Conservation (phyloP, 35 echinoderm and acorn worm species). For the Lytechinus pictus region DNA sequence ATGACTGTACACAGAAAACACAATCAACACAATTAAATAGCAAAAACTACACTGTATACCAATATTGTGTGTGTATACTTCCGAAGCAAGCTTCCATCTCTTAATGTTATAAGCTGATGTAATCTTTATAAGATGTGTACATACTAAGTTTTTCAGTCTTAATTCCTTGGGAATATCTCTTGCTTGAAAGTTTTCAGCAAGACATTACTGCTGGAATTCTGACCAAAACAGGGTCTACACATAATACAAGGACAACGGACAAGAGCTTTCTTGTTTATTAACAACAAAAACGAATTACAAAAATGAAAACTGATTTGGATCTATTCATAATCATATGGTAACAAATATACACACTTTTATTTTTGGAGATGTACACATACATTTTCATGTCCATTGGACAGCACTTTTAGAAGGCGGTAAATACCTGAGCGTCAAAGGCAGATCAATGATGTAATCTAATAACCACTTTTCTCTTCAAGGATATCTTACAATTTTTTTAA, state of each 20-base stretch:
- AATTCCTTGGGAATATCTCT: background rate
- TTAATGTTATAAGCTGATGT: background rate
- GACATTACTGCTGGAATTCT: no score
- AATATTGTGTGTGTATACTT: no score
- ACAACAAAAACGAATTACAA: background rate
- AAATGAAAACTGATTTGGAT: background rate
- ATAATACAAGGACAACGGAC: no score
- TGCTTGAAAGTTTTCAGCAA: background rate
- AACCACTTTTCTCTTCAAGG: constrained; percentile 10
- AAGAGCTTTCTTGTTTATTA: background rate
- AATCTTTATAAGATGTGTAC: background rate
- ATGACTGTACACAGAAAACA: no score
- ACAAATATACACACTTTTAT: background rate
- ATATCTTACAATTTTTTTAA: background rate
- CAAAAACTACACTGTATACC: no score
- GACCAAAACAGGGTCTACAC: no score
- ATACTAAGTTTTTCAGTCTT: background rate
- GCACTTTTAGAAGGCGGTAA: background rate
- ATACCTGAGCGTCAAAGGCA: background rate
- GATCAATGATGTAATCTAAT: constrained; percentile 7
- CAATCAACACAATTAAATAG: no score
- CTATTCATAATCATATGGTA: background rate
- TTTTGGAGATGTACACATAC: background rate
- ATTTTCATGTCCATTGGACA: background rate
- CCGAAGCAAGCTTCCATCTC: no score